These are phyloP conservation scores for Drosophila nigrodunni DNA, from an alignment of 1,140 invertebrate species.

Conservation along the genomic window DNA sequence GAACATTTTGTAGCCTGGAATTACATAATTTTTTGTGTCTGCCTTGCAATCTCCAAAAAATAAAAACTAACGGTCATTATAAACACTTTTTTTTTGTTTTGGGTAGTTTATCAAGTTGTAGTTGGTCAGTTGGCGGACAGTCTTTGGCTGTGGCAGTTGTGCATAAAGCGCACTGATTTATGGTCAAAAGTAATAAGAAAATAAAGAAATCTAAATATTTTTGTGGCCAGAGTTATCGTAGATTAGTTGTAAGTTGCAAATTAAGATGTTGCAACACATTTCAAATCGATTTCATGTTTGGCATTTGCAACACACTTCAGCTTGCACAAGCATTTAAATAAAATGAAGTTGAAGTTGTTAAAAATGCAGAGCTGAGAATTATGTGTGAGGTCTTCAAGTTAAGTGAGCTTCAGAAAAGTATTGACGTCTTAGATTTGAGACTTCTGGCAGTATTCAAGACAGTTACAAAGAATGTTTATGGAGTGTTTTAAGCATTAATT, in stretches of 20 bases:
- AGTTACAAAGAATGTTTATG: too few relatives aligned
- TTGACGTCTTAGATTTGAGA: too few relatives aligned
- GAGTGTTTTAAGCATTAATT: too few relatives aligned
- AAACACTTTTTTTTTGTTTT: slow-evolving; percentile 7
- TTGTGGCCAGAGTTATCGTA: slow-evolving; percentile 1
- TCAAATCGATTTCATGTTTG: slow-evolving; percentile 9
- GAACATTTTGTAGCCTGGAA: slow-evolving; percentile 46
- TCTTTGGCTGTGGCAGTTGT: slow-evolving; percentile 38
- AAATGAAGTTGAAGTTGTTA: not conserved
- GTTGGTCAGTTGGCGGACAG: slow-evolving; percentile 24
- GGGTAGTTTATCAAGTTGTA: slow-evolving; percentile 14
- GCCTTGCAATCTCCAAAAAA: slow-evolving; percentile 47
- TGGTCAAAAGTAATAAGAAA: slow-evolving; percentile 13
- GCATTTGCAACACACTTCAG: not conserved
- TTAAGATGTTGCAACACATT: slow-evolving; percentile 16
- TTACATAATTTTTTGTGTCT: slow-evolving; percentile 60
- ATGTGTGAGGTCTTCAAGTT: not conserved
- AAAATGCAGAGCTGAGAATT: not conserved
- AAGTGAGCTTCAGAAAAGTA: not conserved
- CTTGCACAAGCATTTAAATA: not conserved
- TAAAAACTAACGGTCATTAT: slow-evolving; percentile 22
- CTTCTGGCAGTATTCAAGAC: not conserved
- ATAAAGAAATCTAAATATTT: slow-evolving; percentile 21
- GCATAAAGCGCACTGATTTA: slow-evolving; percentile 42
- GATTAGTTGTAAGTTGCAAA: slow-evolving; percentile 5